These are phyloP conservation scores for Apis cerana DNA, from an alignment of 1,140 invertebrate species.

Conservation along the genomic window DNA sequence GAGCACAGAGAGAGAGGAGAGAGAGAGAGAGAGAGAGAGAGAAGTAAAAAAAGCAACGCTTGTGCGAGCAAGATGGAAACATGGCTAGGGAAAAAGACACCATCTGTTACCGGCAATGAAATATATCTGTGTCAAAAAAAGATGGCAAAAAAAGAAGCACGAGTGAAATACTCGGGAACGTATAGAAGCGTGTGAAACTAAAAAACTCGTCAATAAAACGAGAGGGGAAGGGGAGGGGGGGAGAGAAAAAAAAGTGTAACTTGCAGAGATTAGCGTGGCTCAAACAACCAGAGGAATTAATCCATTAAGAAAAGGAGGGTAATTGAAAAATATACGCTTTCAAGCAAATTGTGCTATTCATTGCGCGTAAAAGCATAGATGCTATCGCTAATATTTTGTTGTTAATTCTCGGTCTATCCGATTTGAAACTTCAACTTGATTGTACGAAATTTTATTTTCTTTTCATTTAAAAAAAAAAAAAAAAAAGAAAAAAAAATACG, in stretches of 20 bases:
- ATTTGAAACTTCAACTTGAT: background rate
- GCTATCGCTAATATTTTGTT: background rate
- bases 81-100: constrained; percentile 6
- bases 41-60: background rate
- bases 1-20: background rate
- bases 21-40: background rate
- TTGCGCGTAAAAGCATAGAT: background rate
- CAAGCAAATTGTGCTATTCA: constrained; percentile 1
- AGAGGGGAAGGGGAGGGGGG: background rate
- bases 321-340: constrained; percentile 35
- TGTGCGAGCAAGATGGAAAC: background rate
- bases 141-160: background rate
- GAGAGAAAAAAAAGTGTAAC: background rate
- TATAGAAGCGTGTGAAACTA: background rate
- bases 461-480: background rate
- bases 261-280: constrained; percentile 25
- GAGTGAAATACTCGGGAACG: constrained; percentile 3
- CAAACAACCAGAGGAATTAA: constrained; percentile 19
- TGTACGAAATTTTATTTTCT: background rate
- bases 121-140: constrained; percentile 29
- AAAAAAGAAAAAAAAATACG: background rate
- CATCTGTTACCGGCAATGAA: constrained; percentile 21
- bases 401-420: background rate
- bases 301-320: constrained; percentile 29
- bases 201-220: background rate